Evolutionary conservation across 2,113 vertebrate genomes (phyloP), one percentile per base, ranked within the genome.

Genomic region (Hyla sarda): DNA sequence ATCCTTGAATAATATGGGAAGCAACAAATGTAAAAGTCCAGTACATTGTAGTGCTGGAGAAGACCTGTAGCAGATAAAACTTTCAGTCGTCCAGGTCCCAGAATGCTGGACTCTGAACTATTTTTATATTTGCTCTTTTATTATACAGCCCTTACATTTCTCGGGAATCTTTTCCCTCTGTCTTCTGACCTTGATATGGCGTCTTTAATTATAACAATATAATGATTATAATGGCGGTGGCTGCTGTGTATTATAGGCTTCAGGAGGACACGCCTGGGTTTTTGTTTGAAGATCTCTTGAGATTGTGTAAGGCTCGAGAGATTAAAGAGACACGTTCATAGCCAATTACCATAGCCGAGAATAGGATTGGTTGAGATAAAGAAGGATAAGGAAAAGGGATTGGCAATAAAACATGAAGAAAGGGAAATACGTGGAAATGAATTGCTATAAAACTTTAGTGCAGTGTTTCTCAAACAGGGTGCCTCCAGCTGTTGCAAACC

Each of bases 171-270:
- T 58, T 52, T n/a, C 41, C 41, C 41, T 41, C 41, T 50, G 47
- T 28, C 45, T 48, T 60, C 32, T 62, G 77, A 58, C 37, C 32
- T 13, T 47, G 54, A 30, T 69, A 52, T 7, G 34, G n/a, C 25
- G 58, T 25, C 80, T 62, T 80, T 80, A 56, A 80, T 62, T 80
- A 47, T 80, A 80, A n/a, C 77, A 80, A 45, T 62, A 23, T 62
- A 13, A 25, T 41, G 56, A 58, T 60, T 60, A 79, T 41, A 79
- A 60, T 79, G 52, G 32, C n/a, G 23, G 32, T 25, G 58, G 37
- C 45, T 32, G 47, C 45, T 32, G 45, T 82, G 41, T 69, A 82
- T 82, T 82, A 82, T 69, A 82, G 77, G 77, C 77, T 80, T 80
- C 77, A 60, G 25, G 1, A 45, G 4, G 80, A 30, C 80, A 65